phyloP scores from a whole-genome alignment of 2,888 invertebrate species.

The Caenorhabditis becei region DNA sequence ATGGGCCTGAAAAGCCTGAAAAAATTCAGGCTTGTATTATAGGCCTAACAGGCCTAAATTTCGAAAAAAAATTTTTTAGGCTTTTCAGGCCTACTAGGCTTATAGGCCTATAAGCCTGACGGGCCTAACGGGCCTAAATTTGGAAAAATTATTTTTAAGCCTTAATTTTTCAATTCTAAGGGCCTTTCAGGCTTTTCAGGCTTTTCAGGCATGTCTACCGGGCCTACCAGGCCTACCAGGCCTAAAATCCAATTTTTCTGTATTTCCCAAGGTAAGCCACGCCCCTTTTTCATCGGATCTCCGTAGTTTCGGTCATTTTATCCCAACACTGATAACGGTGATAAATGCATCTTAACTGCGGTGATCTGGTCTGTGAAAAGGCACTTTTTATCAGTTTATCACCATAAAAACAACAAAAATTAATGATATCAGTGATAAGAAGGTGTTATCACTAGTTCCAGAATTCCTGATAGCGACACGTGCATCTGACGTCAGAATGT shows the following conservation, averaged over 20 bases:
- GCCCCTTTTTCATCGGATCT: conserved; percentile 36
- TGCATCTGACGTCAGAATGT: conserved; percentile 66
- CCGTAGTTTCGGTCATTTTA: conserved; percentile 67
- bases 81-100: neutral
- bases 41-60: too few species aligned
- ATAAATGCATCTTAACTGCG: conserved; percentile 76
- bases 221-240: neutral
- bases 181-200: neutral
- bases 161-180: too few species aligned
- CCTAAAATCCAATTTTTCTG: neutral
- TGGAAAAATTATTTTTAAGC: too few species aligned
- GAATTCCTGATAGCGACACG: conserved; percentile 61
- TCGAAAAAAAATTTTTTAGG: too few species aligned
- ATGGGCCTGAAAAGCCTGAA: too few species aligned
- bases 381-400: neutral
- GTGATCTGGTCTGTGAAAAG: conserved; percentile 47
- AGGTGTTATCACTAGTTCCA: neutral
- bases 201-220: neutral
- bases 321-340: conserved; percentile 45
- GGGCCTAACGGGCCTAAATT: neutral
- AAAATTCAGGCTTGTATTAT: too few species aligned
- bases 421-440: neutral
- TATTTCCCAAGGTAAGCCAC: conserved; percentile 14
- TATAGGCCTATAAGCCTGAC: neutral
- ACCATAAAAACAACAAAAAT: conserved; percentile 1